Evolutionary conservation across 2,797 vertebrate species (phyloP).

Genomic region (Malacoraja senta): DNA sequence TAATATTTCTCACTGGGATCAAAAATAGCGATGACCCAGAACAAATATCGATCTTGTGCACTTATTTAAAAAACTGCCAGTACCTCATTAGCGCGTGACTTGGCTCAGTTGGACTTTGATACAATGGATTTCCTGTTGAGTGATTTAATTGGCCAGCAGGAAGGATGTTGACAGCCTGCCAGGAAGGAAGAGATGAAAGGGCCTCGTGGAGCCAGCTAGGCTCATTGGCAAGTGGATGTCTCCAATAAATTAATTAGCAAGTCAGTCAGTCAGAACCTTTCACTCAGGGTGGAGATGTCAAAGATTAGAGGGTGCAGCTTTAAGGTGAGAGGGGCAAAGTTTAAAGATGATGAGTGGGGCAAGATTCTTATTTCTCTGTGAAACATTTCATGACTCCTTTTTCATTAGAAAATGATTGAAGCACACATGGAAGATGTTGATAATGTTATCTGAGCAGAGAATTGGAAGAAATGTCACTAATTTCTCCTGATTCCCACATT

Average conservation of each 20-base stretch:
- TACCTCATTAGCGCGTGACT: neutral
- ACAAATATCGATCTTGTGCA: neutral
- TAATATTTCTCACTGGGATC: neutral
- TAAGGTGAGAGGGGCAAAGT: too few relatives aligned
- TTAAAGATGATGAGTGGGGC: too few relatives aligned
- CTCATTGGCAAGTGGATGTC: neutral
- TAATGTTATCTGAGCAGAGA: neutral
- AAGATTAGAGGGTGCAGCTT: too few relatives aligned
- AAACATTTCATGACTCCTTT: neutral
- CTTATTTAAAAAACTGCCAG: neutral
- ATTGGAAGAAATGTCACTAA: neutral
- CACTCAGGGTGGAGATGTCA: too few relatives aligned
- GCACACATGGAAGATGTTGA: neutral
- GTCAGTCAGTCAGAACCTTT: too few relatives aligned
- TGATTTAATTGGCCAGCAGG: neutral
- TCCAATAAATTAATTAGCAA: conserved; percentile 16
- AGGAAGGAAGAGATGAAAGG: neutral
- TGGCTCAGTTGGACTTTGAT: neutral
- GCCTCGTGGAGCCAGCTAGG: neutral
- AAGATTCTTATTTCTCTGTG: neutral
- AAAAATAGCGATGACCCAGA: neutral
- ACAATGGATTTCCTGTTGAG: neutral
- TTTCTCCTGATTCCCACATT: neutral
- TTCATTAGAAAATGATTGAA: neutral
- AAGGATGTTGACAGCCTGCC: neutral